phyloP scores from a whole-genome alignment of 2,113 vertebrate genomes.

The Tachuris rubrigastra region DNA sequence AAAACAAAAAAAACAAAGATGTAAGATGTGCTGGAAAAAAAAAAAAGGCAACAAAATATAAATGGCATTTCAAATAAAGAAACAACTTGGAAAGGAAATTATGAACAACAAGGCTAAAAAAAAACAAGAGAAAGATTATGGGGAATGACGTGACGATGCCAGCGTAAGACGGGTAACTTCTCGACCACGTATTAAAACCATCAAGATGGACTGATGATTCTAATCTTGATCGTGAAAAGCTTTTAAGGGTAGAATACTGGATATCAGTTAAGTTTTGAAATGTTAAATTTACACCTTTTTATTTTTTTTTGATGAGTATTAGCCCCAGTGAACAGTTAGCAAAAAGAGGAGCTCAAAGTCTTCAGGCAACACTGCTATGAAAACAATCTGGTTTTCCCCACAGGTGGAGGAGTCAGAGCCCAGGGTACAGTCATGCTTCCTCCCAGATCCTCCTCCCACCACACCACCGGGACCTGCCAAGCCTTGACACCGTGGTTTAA shows the following conservation, averaged over 20 bases:
- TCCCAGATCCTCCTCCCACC: constrained; percentile 17
- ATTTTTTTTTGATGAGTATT: background rate
- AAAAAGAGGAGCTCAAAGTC: background rate
- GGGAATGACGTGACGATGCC: constrained; percentile 24
- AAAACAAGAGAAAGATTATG: constrained; percentile 29
- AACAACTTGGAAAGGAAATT: constrained; percentile 38
- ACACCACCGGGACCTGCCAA: background rate
- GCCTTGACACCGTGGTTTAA: background rate
- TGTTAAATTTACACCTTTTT: background rate
- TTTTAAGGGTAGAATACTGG: constrained; percentile 67
- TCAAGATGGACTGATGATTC: constrained; percentile 35
- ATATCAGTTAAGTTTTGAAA: constrained; percentile 17
- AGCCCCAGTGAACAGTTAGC: background rate
- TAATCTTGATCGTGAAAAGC: constrained; percentile 22
- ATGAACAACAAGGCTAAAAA: constrained; percentile 47
- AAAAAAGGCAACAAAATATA: constrained; percentile 59
- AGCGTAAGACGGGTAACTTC: constrained; percentile 62
- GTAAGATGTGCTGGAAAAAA: constrained; percentile 75
- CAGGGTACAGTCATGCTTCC: background rate
- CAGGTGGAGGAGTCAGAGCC: constrained; percentile 17
- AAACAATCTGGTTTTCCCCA: background rate
- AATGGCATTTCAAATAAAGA: constrained; percentile 62
- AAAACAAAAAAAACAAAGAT: constrained; percentile 54
- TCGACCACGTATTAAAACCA: constrained; percentile 46
- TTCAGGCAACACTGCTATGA: background rate